A percentile compares a stretch with the other conserved stretches of the same genome.
Evolutionary conservation across 2,888 invertebrate genomes (phyloP).

Genomic region (Ectobius pallidus): DNA sequence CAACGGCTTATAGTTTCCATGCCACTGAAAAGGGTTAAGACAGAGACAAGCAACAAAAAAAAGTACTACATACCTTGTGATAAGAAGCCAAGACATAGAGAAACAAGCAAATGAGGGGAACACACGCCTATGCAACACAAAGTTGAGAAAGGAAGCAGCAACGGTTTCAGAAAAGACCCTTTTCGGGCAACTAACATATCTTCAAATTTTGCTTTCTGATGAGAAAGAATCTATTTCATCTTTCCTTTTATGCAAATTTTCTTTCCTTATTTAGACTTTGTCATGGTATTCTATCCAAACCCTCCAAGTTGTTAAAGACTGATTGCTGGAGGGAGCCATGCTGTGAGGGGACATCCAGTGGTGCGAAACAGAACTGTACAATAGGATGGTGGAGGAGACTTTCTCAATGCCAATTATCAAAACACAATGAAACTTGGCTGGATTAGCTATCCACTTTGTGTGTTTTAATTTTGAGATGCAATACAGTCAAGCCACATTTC

Average conservation of each 20-base stretch:
- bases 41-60: constrained; percentile 26
- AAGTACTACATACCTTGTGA: constrained; percentile 30
- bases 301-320: constrained; percentile 43
- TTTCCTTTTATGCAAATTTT: background rate
- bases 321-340: constrained; percentile 31
- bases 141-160: constrained; percentile 51
- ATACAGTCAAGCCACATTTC: background rate
- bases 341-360: constrained; percentile 20
- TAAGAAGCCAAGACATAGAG: constrained; percentile 29
- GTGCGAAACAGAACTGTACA: constrained; percentile 15
- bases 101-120: constrained; percentile 27
- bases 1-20: background rate
- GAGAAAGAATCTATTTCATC: background rate
- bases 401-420: constrained; percentile 31
- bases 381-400: constrained; percentile 13
- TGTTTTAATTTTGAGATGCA: constrained; percentile 5
- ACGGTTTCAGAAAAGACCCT: constrained; percentile 75
- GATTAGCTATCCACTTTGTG: background rate
- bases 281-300: constrained; percentile 28
- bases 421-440: constrained; percentile 4
- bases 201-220: constrained; percentile 19
- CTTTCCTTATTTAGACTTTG: constrained; percentile 15
- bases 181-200: constrained; percentile 64
- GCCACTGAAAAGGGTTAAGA: constrained; percentile 9
- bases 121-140: constrained; percentile 32